Base-by-base conservation (phyloP, 1,140 invertebrate species). In the Ephestia elutella region DNA sequence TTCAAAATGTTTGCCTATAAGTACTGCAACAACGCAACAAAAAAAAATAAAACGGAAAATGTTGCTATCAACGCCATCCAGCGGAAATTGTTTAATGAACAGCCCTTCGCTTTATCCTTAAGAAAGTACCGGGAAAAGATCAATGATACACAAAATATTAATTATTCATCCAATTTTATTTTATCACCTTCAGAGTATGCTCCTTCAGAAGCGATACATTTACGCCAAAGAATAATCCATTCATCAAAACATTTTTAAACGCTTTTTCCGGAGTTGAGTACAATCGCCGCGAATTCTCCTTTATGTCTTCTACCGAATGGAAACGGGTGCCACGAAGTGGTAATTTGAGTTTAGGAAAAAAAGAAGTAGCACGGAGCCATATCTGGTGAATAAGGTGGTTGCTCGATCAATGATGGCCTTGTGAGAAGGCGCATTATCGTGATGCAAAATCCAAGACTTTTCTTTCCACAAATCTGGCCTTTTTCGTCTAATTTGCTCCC, bases 401-500 rank as follows among this genome's bases (percentile, higher is more conserved):
- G 21, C 20, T 57, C 51, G 11, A 63, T 56, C 1, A 13, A 62
- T 20, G 30, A 66, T 53, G 30, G 49, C 57, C 55, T 32, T 54
- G 32, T 54, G 50, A 44, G 49, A 19, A 48, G 35, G 19, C 15
- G 44, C n/a, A 19, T 49, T 49, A 49, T 49, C 51, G 25, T 28
- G 60, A 20, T 56, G 49, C 44, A 62, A 57, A 57, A 57, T 38
- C 49, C 49, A 63, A 30, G 19, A 56, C 32, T 61, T 60, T 54
- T 58, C 2, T 58, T 63, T 58, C 35, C 30, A 32, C 61, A 60
- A 60, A 59, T 62, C 51, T 35, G 56, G 57, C 7, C 19, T 49
- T 63, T 63, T 63, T 25, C 30, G 15, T 30, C 25, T 1, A 10
- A 74, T 63, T 64, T 62, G 62, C 71, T 72, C 74, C 50, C 65